A percentile compares a stretch with the other conserved stretches of the same genome.
These are phyloP conservation scores for Sinocyclocheilus anshuiensis DNA, from an alignment of 2,113 vertebrate genomes.

Conservation along the genomic window DNA sequence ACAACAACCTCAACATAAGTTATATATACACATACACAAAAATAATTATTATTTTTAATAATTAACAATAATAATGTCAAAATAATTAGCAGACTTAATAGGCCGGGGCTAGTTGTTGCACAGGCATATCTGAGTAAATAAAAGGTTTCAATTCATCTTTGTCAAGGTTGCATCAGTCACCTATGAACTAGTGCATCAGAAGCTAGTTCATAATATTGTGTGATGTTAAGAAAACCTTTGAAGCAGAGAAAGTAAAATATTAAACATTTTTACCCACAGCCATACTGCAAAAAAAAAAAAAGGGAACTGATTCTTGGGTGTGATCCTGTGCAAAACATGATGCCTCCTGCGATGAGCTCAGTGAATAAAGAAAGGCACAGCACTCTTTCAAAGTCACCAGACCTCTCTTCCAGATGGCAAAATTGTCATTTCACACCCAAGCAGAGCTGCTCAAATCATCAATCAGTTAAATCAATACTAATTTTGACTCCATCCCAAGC, in stretches of 20 bases:
- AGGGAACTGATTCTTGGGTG: neutral
- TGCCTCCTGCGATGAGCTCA: neutral
- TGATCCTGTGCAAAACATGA: neutral
- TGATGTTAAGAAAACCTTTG: neutral
- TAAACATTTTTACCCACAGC: neutral
- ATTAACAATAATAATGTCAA: no score
- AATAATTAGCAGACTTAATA: neutral
- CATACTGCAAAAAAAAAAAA: neutral
- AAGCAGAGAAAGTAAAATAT: neutral
- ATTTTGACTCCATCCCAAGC: constrained; percentile 17
- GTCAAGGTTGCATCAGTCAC: neutral
- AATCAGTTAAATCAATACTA: constrained; percentile 25
- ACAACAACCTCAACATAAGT: no score
- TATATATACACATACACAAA: no score
- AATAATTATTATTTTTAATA: no score
- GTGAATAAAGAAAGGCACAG: neutral
- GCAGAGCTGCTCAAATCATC: constrained; percentile 23
- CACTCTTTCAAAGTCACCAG: neutral
- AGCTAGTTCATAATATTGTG: neutral
- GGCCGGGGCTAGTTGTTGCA: neutral
- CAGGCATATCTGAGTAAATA: neutral
- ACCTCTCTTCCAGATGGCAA: neutral
- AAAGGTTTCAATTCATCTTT: neutral
- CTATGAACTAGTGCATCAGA: neutral
- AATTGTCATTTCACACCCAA: constrained; percentile 33